Conservation (phyloP, 53 echinoderm and acorn worm genomes). For the Antedon mediterranea region DNA sequence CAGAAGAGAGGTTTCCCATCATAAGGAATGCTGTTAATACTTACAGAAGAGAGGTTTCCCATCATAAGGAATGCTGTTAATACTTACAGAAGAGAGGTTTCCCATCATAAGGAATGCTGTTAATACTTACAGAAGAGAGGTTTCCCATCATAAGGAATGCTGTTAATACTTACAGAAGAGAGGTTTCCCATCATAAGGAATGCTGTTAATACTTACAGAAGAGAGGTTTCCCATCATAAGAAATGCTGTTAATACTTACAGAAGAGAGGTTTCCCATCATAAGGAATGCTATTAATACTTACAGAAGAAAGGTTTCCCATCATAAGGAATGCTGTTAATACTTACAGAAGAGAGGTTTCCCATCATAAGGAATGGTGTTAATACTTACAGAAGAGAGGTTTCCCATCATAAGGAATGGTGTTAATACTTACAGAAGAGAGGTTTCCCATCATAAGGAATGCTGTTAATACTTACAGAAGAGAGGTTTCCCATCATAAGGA, state of each 20-base stretch:
- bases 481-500: constrained; percentile 99
- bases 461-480: no score
- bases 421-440: no score
- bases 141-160: constrained; percentile 99
- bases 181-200: constrained; percentile 99
- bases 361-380: constrained; percentile 99
- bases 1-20: constrained; percentile 99
- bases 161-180: no score
- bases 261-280: constrained; percentile 99
- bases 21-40: constrained; percentile 93
- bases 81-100: no score
- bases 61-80: constrained; percentile 99
- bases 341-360: no score
- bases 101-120: constrained; percentile 99
- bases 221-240: constrained; percentile 99
- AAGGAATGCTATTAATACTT: constrained; percentile 88
- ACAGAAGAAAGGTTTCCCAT: constrained; percentile 99
- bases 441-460: constrained; percentile 99
- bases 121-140: no score
- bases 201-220: constrained; percentile 79
- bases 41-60: no score
- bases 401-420: constrained; percentile 99
- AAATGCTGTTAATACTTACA: constrained; percentile 86
- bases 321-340: constrained; percentile 95
- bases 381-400: no score